Conservation (phyloP, 2,113 vertebrate genomes). For the Oriolus oriolus region DNA sequence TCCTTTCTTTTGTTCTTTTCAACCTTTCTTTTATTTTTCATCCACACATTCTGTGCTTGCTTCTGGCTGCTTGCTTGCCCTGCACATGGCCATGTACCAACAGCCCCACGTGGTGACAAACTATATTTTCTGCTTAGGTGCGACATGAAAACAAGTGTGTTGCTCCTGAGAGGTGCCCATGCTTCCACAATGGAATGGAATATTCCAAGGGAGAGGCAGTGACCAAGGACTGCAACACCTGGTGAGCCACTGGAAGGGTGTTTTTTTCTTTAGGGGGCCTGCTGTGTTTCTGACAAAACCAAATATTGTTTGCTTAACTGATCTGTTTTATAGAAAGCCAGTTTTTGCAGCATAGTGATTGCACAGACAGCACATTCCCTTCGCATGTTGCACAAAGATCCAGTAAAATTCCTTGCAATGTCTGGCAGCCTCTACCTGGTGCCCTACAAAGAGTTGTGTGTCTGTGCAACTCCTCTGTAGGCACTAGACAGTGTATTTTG, state of each 20-base stretch:
- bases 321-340: not conserved
- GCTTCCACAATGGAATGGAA: conserved; percentile 87
- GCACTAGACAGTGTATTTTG: not conserved
- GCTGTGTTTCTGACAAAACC: not conserved
- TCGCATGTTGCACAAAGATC: not conserved
- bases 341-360: not conserved
- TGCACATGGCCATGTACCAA: accelerated
- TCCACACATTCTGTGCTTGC: not conserved
- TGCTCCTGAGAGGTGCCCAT: conserved; percentile 84
- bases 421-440: not conserved
- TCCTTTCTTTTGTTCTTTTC: not conserved
- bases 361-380: not conserved
- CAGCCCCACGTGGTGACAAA: not conserved
- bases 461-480: not conserved
- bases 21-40: not conserved
- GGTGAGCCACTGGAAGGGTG: conserved; percentile 72
- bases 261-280: not conserved
- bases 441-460: not conserved
- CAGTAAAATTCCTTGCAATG: not conserved
- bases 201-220: conserved; percentile 80
- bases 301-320: not conserved
- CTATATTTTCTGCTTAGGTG: conserved; percentile 73
- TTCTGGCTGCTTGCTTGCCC: not conserved
- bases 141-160: conserved; percentile 83
- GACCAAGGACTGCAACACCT: conserved; percentile 87